Percentiles rank a stretch among this genome's conserved stretches.
phyloP scores from a whole-genome alignment of 1,140 invertebrate species.

The Holcopasites calliopsidis region DNA sequence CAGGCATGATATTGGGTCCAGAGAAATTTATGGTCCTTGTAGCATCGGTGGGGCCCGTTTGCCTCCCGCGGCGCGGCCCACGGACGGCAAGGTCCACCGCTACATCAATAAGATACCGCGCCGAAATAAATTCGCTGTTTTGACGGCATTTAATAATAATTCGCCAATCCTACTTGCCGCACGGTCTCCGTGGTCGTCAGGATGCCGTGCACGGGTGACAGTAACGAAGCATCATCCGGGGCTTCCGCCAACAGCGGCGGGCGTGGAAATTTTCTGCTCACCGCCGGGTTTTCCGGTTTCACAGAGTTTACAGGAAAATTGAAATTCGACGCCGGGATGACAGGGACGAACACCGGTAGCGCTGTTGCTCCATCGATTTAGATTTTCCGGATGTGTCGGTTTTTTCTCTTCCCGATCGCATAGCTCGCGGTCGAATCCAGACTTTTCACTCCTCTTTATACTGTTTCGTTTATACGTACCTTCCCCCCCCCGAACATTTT shows the following conservation, averaged over 20 bases:
- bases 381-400: not conserved
- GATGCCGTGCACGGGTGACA: too few relatives aligned
- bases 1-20: slow-evolving; percentile 75
- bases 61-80: slow-evolving; percentile 71
- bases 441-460: not conserved
- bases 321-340: slow-evolving; percentile 4
- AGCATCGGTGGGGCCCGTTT: slow-evolving; percentile 62
- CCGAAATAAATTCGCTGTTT: slow-evolving; percentile 76
- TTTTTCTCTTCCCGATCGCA: not conserved
- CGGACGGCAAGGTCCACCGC: slow-evolving; percentile 64
- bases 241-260: not conserved
- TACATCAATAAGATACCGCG: slow-evolving; percentile 75
- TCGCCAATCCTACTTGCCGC: slow-evolving; percentile 65
- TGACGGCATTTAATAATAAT: slow-evolving; percentile 77
- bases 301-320: not conserved
- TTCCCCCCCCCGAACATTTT: too few relatives aligned
- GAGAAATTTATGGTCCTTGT: slow-evolving; percentile 75
- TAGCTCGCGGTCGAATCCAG: not conserved
- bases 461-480: too few relatives aligned
- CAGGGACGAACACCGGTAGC: not conserved
- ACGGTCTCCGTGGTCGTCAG: not conserved
- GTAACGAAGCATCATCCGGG: slow-evolving; percentile 24
- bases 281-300: not conserved
- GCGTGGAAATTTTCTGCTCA: slow-evolving; percentile 1
- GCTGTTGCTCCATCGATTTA: not conserved